Base-by-base conservation (phyloP, 2,888 invertebrate species). In the Scrobipalpa costella region DNA sequence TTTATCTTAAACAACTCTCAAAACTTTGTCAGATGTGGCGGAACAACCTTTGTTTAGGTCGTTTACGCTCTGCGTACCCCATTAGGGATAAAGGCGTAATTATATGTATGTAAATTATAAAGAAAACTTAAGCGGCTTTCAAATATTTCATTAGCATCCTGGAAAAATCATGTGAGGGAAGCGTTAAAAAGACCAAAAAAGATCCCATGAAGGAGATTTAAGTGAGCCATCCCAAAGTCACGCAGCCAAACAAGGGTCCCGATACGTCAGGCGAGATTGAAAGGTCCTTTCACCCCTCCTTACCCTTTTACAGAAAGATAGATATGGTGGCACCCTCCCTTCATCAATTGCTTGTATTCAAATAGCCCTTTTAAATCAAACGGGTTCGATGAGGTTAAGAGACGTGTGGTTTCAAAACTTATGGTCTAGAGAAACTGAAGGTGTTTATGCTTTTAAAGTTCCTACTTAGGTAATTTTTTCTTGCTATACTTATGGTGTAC, bases 361-460 rank as follows among this genome's bases (percentile, higher is more conserved):
- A 59, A 58, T 58, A 47, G 59, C 44, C 27, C 59, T 59, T 59
- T 59, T 34, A 55, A 55, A 55, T 55, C 55, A 55, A 55, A 17
- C 55, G 55, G 27, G 2, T 55, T 13, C 0, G 55, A 55, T 55
- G 11, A 13, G 21, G 7, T 7, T 6, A 33, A n/a, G 11, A 33
- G 55, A 55, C 33, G 33, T 13, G 21, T 27, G 3, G 19, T 9
- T 0, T 5, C 19, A 27, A 17, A 0, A 5, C 1, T 44, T 1
- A 13, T 44, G 27, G 2, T n/a, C n/a, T n/a, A n/a, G n/a, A n/a
- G n/a, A n/a, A n/a, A n/a, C n/a, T n/a, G n/a, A n/a, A n/a, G n/a
- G n/a, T n/a, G n/a, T n/a, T n/a, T n/a, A n/a, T n/a, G n/a, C n/a
- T n/a, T n/a, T n/a, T n/a, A n/a, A n/a, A n/a, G n/a, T n/a, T n/a